Percentiles rank a stretch among this genome's conserved stretches.
These are phyloP conservation scores for Caenorhabditis panamensis DNA, from an alignment of 2,888 invertebrate genomes.

Conservation along the genomic window DNA sequence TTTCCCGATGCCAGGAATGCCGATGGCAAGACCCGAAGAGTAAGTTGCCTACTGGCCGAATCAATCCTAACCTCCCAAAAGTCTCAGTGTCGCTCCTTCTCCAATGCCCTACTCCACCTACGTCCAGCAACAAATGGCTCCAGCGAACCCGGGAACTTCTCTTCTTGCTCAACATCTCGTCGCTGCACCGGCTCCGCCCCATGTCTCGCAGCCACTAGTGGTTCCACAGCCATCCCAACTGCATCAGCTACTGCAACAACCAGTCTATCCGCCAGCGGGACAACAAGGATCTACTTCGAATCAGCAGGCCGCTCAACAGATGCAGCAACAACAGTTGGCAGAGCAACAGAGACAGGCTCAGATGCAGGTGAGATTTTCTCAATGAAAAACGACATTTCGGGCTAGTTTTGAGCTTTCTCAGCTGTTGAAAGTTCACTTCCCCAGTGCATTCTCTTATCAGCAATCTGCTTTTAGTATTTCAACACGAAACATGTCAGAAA, in stretches of 20 bases:
- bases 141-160: background rate
- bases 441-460: too few species aligned
- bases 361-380: conserved; percentile 2
- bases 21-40: background rate
- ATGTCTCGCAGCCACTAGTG: background rate
- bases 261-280: conserved; percentile 5
- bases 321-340: conserved; percentile 37
- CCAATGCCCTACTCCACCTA: background rate
- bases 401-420: too few species aligned
- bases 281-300: conserved; percentile 12
- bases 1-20: background rate
- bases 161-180: conserved; percentile 42
- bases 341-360: conserved; percentile 14
- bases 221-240: conserved; percentile 19
- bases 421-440: too few species aligned
- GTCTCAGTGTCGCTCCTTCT: background rate
- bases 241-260: conserved; percentile 32
- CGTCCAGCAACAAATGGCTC: background rate
- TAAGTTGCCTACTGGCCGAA: background rate
- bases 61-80: background rate
- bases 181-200: conserved; percentile 4
- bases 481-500: too few species aligned
- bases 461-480: too few species aligned
- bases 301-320: conserved; percentile 14
- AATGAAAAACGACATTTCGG: too few species aligned